phyloP scores from a whole-genome alignment of 2,888 invertebrate species.

The Carpatolechia fugitivella region DNA sequence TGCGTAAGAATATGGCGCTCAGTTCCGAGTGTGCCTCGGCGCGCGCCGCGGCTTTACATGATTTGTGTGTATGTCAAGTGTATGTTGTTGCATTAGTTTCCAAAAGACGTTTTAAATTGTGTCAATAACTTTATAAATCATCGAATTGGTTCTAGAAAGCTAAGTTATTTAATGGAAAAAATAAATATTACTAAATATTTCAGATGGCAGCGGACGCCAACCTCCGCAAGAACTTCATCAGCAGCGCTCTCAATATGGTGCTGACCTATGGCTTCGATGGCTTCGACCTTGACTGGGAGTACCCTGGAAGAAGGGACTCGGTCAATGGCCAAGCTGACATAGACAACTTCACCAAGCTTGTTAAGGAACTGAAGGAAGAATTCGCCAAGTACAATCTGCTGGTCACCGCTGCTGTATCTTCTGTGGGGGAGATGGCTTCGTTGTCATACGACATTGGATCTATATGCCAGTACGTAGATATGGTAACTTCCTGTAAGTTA shows the following conservation, averaged over 20 bases:
- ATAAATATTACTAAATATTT: too few species aligned
- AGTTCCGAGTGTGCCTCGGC: too few species aligned
- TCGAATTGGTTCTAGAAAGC: too few species aligned
- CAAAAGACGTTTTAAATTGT: too few species aligned
- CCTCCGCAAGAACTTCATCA: conserved; percentile 74
- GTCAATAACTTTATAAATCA: too few species aligned
- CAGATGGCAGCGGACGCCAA: conserved; percentile 62
- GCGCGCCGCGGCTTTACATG: too few species aligned
- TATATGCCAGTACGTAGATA: conserved; percentile 67
- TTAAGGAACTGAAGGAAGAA: conserved; percentile 76
- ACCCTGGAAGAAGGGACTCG: conserved; percentile 79
- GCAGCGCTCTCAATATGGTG: conserved; percentile 76
- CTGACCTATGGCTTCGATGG: conserved; percentile 82
- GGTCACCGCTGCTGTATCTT: conserved; percentile 80
- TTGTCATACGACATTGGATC: conserved; percentile 80
- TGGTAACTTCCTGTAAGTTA: too few species aligned
- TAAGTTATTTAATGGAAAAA: too few species aligned
- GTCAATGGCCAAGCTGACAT: conserved; percentile 62
- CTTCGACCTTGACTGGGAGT: conserved; percentile 87
- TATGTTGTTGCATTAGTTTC: too few species aligned
- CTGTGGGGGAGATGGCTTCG: conserved; percentile 66
- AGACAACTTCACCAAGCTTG: conserved; percentile 70
- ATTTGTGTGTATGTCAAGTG: too few species aligned
- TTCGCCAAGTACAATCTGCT: conserved; percentile 75
- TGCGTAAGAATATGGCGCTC: too few species aligned